A percentile compares a stretch with the other conserved stretches of the same genome.
Evolutionary conservation across 1,140 invertebrate species (phyloP).

Genomic region (Listronotus bonariensis): DNA sequence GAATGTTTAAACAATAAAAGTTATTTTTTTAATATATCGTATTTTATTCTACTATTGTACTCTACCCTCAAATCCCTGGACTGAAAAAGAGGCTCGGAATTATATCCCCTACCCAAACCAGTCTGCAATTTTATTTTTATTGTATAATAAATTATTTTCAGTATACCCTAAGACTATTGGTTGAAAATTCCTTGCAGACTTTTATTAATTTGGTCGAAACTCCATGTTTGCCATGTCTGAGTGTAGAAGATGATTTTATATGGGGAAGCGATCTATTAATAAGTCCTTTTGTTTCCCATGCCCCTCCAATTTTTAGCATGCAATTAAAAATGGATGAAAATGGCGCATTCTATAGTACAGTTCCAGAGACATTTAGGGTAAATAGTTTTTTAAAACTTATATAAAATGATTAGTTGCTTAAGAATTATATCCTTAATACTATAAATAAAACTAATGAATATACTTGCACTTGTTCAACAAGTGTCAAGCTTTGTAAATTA

Average conservation of each 20-base stretch:
- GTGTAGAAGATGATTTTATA: slow-evolving; percentile 60
- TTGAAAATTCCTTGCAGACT: slow-evolving; percentile 66
- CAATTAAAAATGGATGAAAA: slow-evolving; percentile 65
- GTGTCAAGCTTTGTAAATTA: too few species aligned
- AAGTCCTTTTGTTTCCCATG: slow-evolving; percentile 62
- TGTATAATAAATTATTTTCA: slow-evolving; percentile 49
- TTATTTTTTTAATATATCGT: too few species aligned
- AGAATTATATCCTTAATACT: too few species aligned
- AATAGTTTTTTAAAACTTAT: background rate
- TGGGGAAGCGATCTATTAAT: slow-evolving; percentile 69
- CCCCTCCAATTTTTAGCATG: slow-evolving; percentile 66
- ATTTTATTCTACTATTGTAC: too few species aligned
- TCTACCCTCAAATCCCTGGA: too few species aligned
- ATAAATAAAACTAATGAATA: too few species aligned
- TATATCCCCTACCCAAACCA: too few species aligned
- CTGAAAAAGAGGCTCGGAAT: too few species aligned
- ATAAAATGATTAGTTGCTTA: too few species aligned
- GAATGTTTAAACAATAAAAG: too few species aligned
- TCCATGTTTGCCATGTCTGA: slow-evolving; percentile 65
- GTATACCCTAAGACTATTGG: slow-evolving; percentile 69
- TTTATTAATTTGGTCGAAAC: slow-evolving; percentile 66
- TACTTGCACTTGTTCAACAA: too few species aligned
- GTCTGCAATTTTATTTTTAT: background rate
- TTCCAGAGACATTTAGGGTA: slow-evolving; percentile 65
- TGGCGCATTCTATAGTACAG: slow-evolving; percentile 65